Percentiles rank a stretch among this genome's conserved stretches.
These are phyloP conservation scores for Todiramphus chloris DNA, from an alignment of 2,113 vertebrate genomes.

Conservation along the genomic window DNA sequence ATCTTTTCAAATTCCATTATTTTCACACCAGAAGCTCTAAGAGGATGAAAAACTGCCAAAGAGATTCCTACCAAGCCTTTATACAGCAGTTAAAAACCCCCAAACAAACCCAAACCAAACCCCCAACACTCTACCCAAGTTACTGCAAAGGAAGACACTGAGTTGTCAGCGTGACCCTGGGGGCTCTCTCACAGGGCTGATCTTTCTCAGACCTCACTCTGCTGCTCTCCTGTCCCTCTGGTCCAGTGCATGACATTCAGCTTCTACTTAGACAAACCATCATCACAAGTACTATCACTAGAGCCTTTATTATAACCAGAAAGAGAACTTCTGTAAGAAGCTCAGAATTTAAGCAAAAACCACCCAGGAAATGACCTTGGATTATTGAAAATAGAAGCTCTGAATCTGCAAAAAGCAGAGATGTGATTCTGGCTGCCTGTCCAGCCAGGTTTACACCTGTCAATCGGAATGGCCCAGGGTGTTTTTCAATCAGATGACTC, in stretches of 20 bases:
- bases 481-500: neutral
- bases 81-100: neutral
- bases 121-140: neutral
- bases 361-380: neutral
- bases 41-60: neutral
- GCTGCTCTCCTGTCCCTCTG: neutral
- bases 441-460: neutral
- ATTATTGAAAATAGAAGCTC: neutral
- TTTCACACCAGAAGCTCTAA: neutral
- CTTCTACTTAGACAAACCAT: neutral
- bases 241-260: too few species aligned
- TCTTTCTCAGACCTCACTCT: too few species aligned
- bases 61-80: neutral
- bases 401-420: neutral
- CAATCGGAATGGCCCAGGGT: neutral
- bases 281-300: neutral
- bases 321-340: neutral
- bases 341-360: neutral
- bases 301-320: neutral
- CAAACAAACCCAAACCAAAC: neutral
- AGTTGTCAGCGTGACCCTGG: rapidly evolving
- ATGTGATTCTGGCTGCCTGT: neutral
- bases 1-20: neutral
- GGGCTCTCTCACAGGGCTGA: neutral
- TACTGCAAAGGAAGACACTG: neutral